Conservation (phyloP, 1,140 invertebrate genomes). For the Euglossa dilemma region DNA sequence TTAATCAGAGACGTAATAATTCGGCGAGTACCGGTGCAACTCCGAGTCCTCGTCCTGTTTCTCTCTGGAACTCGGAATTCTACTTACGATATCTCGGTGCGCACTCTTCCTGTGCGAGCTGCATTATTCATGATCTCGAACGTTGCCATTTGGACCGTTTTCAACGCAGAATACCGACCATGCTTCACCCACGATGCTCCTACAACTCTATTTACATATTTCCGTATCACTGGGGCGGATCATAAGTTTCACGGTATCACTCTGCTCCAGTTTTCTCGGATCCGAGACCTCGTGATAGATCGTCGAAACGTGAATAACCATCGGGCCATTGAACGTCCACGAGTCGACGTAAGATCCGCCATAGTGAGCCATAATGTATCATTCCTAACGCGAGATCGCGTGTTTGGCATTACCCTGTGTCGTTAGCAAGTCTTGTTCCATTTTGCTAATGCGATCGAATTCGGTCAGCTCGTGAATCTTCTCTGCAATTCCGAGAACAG, state of each 20-base stretch:
- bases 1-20: not conserved
- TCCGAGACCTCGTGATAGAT: not conserved
- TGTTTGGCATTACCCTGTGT: not conserved
- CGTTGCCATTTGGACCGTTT: conserved; percentile 50
- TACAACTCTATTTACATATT: conserved; percentile 51
- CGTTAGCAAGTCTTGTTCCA: not conserved
- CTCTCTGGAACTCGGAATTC: conserved; percentile 8
- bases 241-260: conserved; percentile 31
- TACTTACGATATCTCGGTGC: conserved; percentile 35
- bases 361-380: not conserved
- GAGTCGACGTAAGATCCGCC: not conserved
- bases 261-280: conserved; percentile 10
- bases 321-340: not conserved
- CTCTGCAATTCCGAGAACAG: not conserved
- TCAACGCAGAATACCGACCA: conserved; percentile 40
- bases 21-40: not conserved
- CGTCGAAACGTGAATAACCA: not conserved
- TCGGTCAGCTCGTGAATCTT: not conserved
- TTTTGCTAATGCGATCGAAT: not conserved
- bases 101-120: conserved; percentile 14
- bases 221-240: conserved; percentile 36
- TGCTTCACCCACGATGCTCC: conserved; percentile 42
- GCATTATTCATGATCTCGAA: conserved; percentile 54
- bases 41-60: not conserved
- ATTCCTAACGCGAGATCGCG: not conserved